Evolutionary conservation across 2,888 invertebrate genomes (phyloP), one percentile per base, ranked within the genome.

Genomic region (Latrodectus elegans): DNA sequence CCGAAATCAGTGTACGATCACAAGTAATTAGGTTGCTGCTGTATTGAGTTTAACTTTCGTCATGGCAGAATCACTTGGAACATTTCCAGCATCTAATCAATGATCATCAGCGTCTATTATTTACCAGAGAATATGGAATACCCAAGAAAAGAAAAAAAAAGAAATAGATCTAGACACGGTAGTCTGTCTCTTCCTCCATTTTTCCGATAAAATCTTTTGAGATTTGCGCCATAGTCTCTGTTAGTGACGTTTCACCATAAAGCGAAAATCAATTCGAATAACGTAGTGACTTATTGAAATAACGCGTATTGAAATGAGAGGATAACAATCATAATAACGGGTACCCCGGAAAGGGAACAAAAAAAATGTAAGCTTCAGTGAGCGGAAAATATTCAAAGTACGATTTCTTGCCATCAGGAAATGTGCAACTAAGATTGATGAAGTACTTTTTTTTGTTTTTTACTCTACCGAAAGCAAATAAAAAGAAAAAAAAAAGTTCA

Each of bases 51-150:
- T 15, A 60, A 60, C 60, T 60, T 60, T 60, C 60, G 12, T 60
- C n/a, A 60, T 60, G 60, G 4, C 38, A 60, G 60, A 60, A 15
- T 60, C 60, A 4, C 12, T 60, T 60, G 60, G 60, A 60, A 60
- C 60, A 10, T 60, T 60, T 60, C 60, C 60, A 60, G 14, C n/a
- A 17, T 17, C 68, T 55, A 82, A 82, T 82, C 82, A 75, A 82
- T 82, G 75, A 53, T 82, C 60, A 82, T 82, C 82, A 68, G 68
- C 82, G 55, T 60, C 70, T 75, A 75, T 82, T 82, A 75, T 82
- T 82, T 82, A 60, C 74, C 10, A 52, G 38, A 22, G 68, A 82
- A 82, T 82, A 82, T 70, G 75, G 68, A 82, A 75, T 67, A 75
- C 38, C 14, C 15, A 9, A 49, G 65, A 72, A 38, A n/a, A 60